Evolutionary conservation across 2,888 invertebrate species (phyloP), one percentile per base, ranked within the genome.

Genomic region (Eueremaeus valkanovi): DNA sequence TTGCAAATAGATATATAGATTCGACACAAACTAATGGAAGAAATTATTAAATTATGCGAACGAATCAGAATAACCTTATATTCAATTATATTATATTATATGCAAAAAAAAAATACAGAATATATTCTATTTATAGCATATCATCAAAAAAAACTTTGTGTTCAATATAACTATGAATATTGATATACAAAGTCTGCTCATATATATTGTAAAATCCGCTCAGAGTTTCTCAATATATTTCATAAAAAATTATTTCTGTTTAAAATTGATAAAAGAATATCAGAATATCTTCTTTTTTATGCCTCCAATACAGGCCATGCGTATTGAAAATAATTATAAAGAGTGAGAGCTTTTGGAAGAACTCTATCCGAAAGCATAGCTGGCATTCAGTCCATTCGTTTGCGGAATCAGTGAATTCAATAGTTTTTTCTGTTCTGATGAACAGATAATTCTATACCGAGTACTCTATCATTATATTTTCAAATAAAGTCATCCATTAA

Each of bases 321-420:
- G 58, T 58, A 58, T 58, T 58, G 58, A 29, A 58, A 31, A 58
- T 58, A 58, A 58, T 31, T 58, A 29, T 58, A 29, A 13, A 29
- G 21, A 58, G 29, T 16, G 29, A 31, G 29, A 29, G 31, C 29
- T 29, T n/a, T n/a, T n/a, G n/a, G n/a, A n/a, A n/a, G n/a, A n/a
- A n/a, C 9, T 24, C 5, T 58, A 29, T 29, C 13, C 16, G 29
- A 11, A 21, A 21, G 49, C 21, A 58, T 24, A 29, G 11, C 18
- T 31, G 24, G 58, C 29, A 16, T 58, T 58, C 58, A 58, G 29
- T 13, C 31, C 8, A 31, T 16, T 58, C 58, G 16, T 31, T 31
- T 16, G 29, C n/a, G n/a, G n/a, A n/a, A n/a, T 58, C 29, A 5
- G 13, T 29, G 58, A 58, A 58, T 58, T 11, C 29, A 58, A 58